phyloP scores from a whole-genome alignment of 2,113 vertebrate species.

The Leucosticte australis region DNA sequence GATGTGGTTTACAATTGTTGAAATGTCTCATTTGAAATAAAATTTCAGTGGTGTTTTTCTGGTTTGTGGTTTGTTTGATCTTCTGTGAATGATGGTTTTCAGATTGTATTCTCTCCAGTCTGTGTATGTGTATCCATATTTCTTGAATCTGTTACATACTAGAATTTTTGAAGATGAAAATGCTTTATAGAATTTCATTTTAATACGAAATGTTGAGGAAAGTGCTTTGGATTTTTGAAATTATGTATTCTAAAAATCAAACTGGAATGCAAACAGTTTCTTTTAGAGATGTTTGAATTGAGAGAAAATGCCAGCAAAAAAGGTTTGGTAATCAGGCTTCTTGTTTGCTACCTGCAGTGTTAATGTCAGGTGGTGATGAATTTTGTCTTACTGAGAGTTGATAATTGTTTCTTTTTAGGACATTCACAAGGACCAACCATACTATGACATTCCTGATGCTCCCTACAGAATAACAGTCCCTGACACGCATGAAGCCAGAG shows the following conservation, averaged over 20 bases:
- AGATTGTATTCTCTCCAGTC: background rate
- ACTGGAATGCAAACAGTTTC: background rate
- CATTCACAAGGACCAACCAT: constrained; percentile 96
- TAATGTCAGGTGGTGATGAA: background rate
- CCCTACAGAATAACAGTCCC: constrained; percentile 94
- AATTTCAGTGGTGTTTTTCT: background rate
- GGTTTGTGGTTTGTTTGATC: background rate
- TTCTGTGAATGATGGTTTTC: background rate
- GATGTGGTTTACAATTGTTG: background rate
- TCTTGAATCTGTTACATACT: background rate
- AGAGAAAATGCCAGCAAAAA: background rate
- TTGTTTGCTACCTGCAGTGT: background rate
- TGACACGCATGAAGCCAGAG: constrained; percentile 91
- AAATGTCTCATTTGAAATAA: background rate
- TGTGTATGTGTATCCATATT: background rate
- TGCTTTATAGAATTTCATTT: background rate
- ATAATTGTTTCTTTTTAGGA: constrained; percentile 75
- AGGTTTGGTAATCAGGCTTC: background rate
- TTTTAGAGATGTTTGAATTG: background rate
- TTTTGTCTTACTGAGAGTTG: background rate
- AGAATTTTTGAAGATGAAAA: background rate
- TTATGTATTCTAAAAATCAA: background rate
- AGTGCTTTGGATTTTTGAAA: background rate
- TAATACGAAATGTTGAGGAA: background rate
- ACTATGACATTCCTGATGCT: constrained; percentile 93